These are phyloP conservation scores for Ellobius talpinus DNA, from an alignment of 2,113 vertebrate genomes.

Conservation along the genomic window DNA sequence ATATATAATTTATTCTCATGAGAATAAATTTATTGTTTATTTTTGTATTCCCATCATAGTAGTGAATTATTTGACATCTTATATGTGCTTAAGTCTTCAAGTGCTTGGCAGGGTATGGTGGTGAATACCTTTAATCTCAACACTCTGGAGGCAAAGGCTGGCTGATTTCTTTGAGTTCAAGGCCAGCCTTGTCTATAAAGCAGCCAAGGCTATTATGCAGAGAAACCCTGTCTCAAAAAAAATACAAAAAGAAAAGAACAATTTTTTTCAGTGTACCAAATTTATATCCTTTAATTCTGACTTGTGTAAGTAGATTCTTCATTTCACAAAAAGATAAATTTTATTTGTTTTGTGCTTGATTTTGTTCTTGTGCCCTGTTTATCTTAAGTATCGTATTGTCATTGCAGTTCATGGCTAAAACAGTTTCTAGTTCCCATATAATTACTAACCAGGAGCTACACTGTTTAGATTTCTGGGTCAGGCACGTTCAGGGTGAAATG, in stretches of 20 bases:
- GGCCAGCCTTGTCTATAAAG: background rate
- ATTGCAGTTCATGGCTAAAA: constrained; percentile 14
- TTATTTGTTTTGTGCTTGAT: constrained; percentile 23
- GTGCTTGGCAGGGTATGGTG: background rate
- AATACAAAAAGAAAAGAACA: background rate
- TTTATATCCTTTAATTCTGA: background rate
- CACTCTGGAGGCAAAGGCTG: background rate
- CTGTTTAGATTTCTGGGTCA: background rate
- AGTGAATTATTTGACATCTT: background rate
- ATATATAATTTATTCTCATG: background rate
- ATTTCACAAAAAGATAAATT: constrained; percentile 47
- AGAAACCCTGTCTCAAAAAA: background rate
- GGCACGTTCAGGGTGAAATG: background rate
- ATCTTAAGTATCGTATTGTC: constrained; percentile 36
- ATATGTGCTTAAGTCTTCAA: background rate
- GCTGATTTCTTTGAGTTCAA: too few species aligned
- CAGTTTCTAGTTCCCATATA: background rate
- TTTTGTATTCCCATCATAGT: background rate
- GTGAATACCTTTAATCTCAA: background rate
- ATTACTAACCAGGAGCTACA: background rate
- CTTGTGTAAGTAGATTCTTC: background rate
- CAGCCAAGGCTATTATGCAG: background rate
- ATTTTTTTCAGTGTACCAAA: background rate
- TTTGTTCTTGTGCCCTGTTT: background rate
- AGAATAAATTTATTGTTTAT: constrained; percentile 37